Evolutionary conservation across 2,797 vertebrate genomes (phyloP), one percentile per base, ranked within the genome.

Genomic region (Otolemur crassicaudatus): DNA sequence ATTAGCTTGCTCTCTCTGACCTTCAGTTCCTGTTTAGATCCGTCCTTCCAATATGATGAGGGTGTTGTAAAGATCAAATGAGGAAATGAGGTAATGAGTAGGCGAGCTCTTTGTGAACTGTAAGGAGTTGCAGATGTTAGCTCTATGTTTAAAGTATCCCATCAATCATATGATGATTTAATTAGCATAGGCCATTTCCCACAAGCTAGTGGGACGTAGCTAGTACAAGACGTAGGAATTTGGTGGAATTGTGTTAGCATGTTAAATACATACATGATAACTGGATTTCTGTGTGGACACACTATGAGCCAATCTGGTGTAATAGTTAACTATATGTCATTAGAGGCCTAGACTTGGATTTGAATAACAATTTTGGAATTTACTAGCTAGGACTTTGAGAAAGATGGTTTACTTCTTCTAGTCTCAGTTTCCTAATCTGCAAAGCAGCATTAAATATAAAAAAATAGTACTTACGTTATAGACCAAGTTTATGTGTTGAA

Each of bases 111-210:
- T 63, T 75, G 76, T 40, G 63, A 88, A 69, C 17, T 72, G 6
- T 58, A 65, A 82, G 92, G 60, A 90, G 63, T 82, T 82, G 31
- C 60, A 91, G 49, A 90, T 58, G n/a, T 86, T 86, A 37, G 23
- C 65, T 92, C 87, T 90, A 17, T 84, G 65, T 79, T 82, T 76
- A 82, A 90, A 94, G 63, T 14, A 60, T 37, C 31, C 73, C 29
- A 56, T 91, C 37, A 23, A 69, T 90, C 69, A 63, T 69, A 17
- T 19, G 49, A 23, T 90, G 73, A 72, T 76, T 91, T 95, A 87
- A 60, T 91, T 69, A 91, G 46, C 73, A 60, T 4, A 73, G 61
- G 37, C 22, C 89, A 49, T 83, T 94, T 97, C 63, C 79, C 70
- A 60, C 49, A 95, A 69, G 58, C 84, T 83, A 37, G 34, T 37